phyloP scores from a whole-genome alignment of 2,888 invertebrate species.

The Heliconius ethilla region DNA sequence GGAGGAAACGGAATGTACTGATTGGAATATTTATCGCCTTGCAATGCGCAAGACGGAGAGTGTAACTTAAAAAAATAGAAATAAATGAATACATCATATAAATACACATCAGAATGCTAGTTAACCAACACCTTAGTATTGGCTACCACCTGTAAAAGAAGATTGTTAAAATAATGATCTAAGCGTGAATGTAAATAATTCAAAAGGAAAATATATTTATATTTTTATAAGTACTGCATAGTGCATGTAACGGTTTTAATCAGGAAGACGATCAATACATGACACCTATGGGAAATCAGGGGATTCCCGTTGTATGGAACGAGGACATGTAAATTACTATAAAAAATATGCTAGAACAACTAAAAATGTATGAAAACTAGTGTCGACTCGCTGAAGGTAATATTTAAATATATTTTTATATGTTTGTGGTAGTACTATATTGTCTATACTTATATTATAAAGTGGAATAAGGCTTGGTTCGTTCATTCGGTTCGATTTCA shows the following conservation, averaged over 20 bases:
- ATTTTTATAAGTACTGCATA: neutral
- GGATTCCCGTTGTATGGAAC: slow-evolving; percentile 5
- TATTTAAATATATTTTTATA: neutral
- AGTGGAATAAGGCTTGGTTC: too few relatives aligned
- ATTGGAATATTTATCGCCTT: too few relatives aligned
- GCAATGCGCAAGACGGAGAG: accelerated
- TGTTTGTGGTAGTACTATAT: neutral
- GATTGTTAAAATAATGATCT: too few relatives aligned
- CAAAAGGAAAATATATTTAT: neutral
- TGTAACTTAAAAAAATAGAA: too few relatives aligned
- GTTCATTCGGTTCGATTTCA: too few relatives aligned
- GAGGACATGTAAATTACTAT: neutral
- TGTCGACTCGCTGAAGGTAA: neutral
- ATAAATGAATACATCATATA: too few relatives aligned
- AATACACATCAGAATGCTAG: too few relatives aligned
- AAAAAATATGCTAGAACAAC: neutral
- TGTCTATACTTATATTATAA: too few relatives aligned
- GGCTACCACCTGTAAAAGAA: too few relatives aligned
- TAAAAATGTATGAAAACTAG: neutral
- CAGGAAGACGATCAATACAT: slow-evolving; percentile 16
- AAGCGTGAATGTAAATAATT: neutral
- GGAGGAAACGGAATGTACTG: too few relatives aligned
- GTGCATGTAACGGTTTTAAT: slow-evolving; percentile 18
- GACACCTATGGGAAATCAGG: slow-evolving; percentile 24
- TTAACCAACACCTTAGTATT: too few relatives aligned